phyloP scores from a whole-genome alignment of 2,797 vertebrate genomes.

The Rhynchotus rufescens region DNA sequence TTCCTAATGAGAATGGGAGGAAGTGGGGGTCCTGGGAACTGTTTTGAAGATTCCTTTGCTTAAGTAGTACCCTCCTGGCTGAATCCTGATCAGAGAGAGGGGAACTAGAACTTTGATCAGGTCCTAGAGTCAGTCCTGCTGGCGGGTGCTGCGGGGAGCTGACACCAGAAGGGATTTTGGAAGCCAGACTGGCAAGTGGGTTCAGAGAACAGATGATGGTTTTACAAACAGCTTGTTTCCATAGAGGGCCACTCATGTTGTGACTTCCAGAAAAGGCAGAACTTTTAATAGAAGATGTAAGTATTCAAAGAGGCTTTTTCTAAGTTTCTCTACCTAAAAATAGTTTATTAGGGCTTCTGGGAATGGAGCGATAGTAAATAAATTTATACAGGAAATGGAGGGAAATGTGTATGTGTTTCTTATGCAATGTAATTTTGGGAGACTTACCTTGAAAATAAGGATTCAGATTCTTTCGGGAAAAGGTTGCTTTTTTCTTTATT shows the following conservation, averaged over 20 bases:
- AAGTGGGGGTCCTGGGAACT: neutral
- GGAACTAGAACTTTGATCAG: neutral
- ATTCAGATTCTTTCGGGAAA: neutral
- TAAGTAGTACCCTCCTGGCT: neutral
- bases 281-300: neutral
- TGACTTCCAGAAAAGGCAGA: neutral
- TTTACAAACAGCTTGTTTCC: neutral
- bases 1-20: neutral
- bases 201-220: neutral
- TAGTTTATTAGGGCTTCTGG: neutral
- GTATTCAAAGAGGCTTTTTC: neutral
- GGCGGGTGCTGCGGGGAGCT: neutral
- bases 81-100: neutral
- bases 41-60: neutral
- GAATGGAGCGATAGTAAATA: neutral
- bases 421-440: fast-evolving
- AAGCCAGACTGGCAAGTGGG: neutral
- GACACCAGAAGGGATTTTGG: neutral
- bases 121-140: neutral
- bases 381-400: neutral
- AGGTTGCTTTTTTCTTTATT: neutral
- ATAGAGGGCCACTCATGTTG: neutral
- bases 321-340: neutral
- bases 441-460: neutral
- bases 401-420: fast-evolving